Base-by-base conservation (phyloP, 1,140 invertebrate genomes). In the Diachasmimorpha longicaudata region DNA sequence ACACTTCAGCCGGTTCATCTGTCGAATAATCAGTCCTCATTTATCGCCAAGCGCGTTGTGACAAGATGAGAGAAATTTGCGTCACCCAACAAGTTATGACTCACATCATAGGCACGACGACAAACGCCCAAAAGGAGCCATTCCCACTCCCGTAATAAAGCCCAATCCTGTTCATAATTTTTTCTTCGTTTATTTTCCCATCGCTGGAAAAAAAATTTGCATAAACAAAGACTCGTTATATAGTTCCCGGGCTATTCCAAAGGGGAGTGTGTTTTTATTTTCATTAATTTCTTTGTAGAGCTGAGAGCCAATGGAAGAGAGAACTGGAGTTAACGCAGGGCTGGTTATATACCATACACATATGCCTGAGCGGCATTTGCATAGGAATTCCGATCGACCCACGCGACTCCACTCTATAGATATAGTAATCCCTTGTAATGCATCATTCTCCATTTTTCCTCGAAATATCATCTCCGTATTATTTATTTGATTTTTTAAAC, bases 211-310 rank as follows among this genome's bases (percentile, higher is more conserved):
- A 67, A 46, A 68, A 69, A 74, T 74, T 74, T 52, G 63, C 72
- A 74, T 74, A 74, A 74, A 74, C 63, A 74, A 74, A 66, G 63
- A 74, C 37, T 69, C 63, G 73, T 73, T 73, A 63, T 73, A 25
- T n/a, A 58, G 55, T 58, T 66, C 9, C 66, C 66, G 8, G 9
- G 36, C n/a, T 0, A 14, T 25, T 63, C 23, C 58, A 23, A 63
- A 25, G 58, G 23, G n/a, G 69, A 70, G n/a, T 48, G 39, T 66
- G 14, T 66, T 66, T 31, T 66, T 31, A 10, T n/a, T 66, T 66
- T 66, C 14, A 31, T 68, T 39, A 37, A 37, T 68, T 37, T 68
- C 9, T 39, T 68, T 68, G n/a, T 68, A 11, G 36, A 63, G 37
- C 52, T 19, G 55, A 37, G 36, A 73, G 14, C 19, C 37, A 55